These are phyloP conservation scores for Sciurus carolinensis DNA, from an alignment of 2,797 vertebrate genomes.

Conservation along the genomic window DNA sequence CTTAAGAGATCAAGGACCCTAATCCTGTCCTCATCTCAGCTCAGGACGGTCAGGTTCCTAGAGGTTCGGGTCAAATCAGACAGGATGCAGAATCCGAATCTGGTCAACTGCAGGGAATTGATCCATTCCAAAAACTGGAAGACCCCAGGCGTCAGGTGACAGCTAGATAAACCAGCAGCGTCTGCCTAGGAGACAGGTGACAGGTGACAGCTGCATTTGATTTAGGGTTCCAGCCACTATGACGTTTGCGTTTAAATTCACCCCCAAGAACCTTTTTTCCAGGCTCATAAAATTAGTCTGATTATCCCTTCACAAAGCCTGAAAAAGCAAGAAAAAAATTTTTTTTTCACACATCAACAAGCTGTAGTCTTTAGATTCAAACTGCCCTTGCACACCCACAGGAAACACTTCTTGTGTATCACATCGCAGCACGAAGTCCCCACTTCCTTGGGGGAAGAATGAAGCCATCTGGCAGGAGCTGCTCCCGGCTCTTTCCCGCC, in stretches of 20 bases:
- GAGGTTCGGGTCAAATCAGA: neutral
- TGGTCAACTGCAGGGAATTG: neutral
- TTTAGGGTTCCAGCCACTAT: neutral
- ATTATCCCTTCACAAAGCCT: constrained; percentile 68
- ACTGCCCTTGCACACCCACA: constrained; percentile 81
- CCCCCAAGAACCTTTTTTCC: constrained; percentile 36
- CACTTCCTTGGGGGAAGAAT: constrained; percentile 79
- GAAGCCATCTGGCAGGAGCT: constrained; percentile 81
- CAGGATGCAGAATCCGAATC: neutral
- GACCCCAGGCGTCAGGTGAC: neutral
- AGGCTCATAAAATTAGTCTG: constrained; percentile 61
- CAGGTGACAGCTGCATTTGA: neutral
- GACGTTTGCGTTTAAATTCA: constrained; percentile 12
- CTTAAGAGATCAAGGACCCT: neutral
- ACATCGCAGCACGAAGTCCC: constrained; percentile 73
- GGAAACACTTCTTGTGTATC: constrained; percentile 76
- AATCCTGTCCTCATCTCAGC: neutral
- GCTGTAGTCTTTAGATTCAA: constrained; percentile 76
- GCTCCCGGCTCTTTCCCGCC: constrained; percentile 67
- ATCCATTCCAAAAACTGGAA: neutral
- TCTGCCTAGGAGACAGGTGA: neutral
- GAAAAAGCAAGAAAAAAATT: constrained; percentile 45
- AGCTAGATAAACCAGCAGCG: neutral
- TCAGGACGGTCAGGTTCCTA: neutral
- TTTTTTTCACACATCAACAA: constrained; percentile 65